A percentile compares a stretch with the other conserved stretches of the same genome.
Evolutionary conservation across 2,888 invertebrate species (phyloP).

Genomic region (Diarsia brunnea): DNA sequence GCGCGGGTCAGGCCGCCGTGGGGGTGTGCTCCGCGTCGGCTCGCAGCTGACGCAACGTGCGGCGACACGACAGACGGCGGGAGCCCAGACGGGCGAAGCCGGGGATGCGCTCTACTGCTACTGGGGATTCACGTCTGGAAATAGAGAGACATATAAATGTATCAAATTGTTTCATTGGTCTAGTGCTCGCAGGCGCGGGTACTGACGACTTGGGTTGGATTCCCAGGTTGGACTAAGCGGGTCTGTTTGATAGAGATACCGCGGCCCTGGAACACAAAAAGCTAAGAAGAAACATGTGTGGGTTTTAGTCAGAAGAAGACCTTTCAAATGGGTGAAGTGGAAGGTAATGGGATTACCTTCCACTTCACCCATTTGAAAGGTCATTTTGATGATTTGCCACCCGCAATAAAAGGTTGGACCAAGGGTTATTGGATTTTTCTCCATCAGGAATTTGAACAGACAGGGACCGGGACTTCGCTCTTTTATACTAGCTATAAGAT

Average conservation of each 20-base stretch:
- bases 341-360: too few species aligned
- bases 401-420: not conserved
- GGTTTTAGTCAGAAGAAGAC: too few species aligned
- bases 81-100: slow-evolving; percentile 96
- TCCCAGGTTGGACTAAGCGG: not conserved
- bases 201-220: not conserved
- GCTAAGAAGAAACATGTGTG: too few species aligned
- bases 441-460: not conserved
- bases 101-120: slow-evolving; percentile 89
- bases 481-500: not conserved
- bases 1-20: slow-evolving; percentile 52
- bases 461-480: not conserved
- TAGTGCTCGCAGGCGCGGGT: not conserved
- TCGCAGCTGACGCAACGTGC: slow-evolving; percentile 98
- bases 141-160: not conserved
- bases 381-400: too few species aligned
- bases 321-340: too few species aligned
- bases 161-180: not conserved
- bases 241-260: too few species aligned
- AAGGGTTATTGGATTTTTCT: not conserved
- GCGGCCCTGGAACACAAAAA: too few species aligned
- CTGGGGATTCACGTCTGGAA: slow-evolving; percentile 91
- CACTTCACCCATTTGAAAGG: too few species aligned
- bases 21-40: slow-evolving; percentile 48
- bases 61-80: slow-evolving; percentile 98